Conservation (phyloP, 2,113 vertebrate species). For the Triplophysa siluroides region DNA sequence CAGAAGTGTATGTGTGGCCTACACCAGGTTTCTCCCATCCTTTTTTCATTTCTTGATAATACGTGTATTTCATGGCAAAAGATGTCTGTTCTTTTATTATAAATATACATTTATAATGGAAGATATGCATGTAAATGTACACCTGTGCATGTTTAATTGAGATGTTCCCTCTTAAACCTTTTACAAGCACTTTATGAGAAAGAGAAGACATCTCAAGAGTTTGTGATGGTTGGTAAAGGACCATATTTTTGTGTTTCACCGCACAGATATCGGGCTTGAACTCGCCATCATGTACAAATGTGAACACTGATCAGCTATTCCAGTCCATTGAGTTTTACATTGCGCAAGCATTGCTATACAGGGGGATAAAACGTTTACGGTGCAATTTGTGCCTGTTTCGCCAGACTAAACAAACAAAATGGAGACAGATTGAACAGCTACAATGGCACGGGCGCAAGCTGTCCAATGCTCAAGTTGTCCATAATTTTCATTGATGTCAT, state of each 20-base stretch:
- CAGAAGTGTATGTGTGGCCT: slow-evolving; percentile 11
- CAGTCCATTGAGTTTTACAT: slow-evolving; percentile 37
- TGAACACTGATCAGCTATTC: slow-evolving; percentile 36
- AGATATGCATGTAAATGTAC: slow-evolving; percentile 43
- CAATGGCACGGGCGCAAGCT: slow-evolving; percentile 15
- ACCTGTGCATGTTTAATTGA: slow-evolving; percentile 58
- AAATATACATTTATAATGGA: slow-evolving; percentile 58
- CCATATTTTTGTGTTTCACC: slow-evolving; percentile 26
- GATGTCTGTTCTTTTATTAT: slow-evolving; percentile 51
- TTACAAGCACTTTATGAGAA: slow-evolving; percentile 49
- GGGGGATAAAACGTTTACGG: slow-evolving; percentile 40
- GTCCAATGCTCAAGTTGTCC: slow-evolving; percentile 40
- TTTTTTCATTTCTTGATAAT: slow-evolving; percentile 48
- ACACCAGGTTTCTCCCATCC: neutral
- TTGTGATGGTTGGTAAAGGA: neutral
- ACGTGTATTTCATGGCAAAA: slow-evolving; percentile 16
- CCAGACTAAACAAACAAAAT: slow-evolving; percentile 32
- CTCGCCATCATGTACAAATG: slow-evolving; percentile 26
- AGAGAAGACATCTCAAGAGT: slow-evolving; percentile 36
- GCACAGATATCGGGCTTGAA: slow-evolving; percentile 12
- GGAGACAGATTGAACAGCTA: slow-evolving; percentile 40
- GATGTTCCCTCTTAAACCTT: slow-evolving; percentile 55
- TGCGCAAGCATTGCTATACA: slow-evolving; percentile 40
- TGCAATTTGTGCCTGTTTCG: slow-evolving; percentile 30
- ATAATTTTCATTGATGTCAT: slow-evolving; percentile 38